These are phyloP conservation scores for Muscicapa comitata DNA, from an alignment of 2,797 vertebrate genomes.

Conservation along the genomic window DNA sequence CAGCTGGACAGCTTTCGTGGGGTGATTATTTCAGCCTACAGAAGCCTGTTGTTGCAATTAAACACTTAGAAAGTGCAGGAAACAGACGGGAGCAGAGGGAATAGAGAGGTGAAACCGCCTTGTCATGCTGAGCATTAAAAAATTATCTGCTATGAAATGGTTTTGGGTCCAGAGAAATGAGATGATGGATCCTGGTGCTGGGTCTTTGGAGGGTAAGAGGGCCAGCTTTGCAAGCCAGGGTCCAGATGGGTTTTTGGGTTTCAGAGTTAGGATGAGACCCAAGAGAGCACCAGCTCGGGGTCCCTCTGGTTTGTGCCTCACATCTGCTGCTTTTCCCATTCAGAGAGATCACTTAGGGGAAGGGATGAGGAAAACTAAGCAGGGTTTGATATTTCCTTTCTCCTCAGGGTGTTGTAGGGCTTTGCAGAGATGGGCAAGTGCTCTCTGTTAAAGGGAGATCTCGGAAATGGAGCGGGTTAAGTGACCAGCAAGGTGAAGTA, in stretches of 20 bases:
- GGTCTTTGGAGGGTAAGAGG: neutral
- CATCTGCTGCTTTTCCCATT: neutral
- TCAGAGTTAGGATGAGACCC: neutral
- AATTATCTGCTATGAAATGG: neutral
- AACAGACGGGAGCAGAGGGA: neutral
- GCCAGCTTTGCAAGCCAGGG: neutral
- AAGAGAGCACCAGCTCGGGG: accelerated
- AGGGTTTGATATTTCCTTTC: neutral
- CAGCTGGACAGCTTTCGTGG: neutral
- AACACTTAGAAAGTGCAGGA: neutral
- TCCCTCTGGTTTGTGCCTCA: neutral
- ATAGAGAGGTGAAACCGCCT: neutral
- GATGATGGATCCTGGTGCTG: neutral
- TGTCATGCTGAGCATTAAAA: neutral
- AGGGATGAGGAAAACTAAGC: neutral
- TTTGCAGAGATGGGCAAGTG: neutral
- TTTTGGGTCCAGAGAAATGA: neutral
- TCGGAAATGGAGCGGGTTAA: accelerated
- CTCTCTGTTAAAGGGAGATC: neutral
- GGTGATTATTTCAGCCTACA: neutral
- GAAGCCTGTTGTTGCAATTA: neutral
- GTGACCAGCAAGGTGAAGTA: neutral
- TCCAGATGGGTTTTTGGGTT: neutral
- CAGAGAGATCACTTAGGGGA: neutral
- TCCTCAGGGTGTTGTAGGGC: neutral